phyloP scores from a whole-genome alignment of 2,797 vertebrate genomes.

The Clarias pachynema region DNA sequence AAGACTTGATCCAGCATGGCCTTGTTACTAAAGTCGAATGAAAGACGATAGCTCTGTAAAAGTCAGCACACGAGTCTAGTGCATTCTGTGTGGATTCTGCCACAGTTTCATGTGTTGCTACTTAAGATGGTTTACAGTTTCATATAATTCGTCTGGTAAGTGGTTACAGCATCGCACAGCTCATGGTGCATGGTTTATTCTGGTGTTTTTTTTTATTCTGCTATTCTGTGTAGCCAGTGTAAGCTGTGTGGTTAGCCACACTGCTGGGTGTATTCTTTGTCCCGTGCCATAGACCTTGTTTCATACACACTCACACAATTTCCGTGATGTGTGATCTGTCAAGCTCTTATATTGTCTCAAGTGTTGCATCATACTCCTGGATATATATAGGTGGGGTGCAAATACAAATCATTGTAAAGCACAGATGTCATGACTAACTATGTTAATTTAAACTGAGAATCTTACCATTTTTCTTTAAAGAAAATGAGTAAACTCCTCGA shows the following conservation, averaged over 20 bases:
- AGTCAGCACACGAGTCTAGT: neutral
- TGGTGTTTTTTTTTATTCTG: neutral
- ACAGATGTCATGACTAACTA: neutral
- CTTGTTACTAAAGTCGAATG: neutral
- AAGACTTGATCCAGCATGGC: neutral
- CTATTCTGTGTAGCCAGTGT: constrained; percentile 6
- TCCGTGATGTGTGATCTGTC: constrained; percentile 11
- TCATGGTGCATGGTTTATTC: constrained; percentile 17
- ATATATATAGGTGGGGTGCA: neutral
- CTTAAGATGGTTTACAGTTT: constrained; percentile 8
- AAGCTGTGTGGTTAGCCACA: constrained; percentile 16
- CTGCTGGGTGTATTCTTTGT: constrained; percentile 4
- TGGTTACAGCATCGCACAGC: constrained; percentile 2
- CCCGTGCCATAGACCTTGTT: constrained; percentile 20
- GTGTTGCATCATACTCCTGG: neutral
- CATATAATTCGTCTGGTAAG: neutral
- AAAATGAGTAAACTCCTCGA: neutral
- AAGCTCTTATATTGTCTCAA: neutral
- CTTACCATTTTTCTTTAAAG: neutral
- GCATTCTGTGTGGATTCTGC: neutral
- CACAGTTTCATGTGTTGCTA: constrained; percentile 3
- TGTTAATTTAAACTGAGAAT: neutral
- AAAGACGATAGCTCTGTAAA: neutral
- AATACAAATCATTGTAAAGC: neutral
- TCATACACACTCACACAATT: neutral